Evolutionary conservation across 2,113 vertebrate species (phyloP).

Genomic region (Platycercus adscitus): DNA sequence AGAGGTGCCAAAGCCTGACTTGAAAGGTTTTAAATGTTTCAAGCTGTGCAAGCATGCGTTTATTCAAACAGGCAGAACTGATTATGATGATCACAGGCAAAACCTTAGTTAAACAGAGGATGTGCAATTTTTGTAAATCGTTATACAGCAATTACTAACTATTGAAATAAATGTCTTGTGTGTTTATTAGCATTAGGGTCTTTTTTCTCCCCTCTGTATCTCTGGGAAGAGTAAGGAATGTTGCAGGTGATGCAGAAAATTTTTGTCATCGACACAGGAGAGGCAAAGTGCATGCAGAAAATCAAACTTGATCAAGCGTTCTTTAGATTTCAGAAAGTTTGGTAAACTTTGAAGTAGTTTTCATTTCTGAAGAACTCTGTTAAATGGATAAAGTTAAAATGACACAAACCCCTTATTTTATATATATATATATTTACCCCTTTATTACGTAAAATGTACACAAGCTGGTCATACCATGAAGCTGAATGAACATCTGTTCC

Average conservation of each 20-base stretch:
- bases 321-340: neutral
- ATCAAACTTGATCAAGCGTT: neutral
- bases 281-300: neutral
- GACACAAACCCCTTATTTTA: neutral
- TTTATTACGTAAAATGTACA: neutral
- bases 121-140: conserved; percentile 57
- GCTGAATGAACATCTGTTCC: neutral
- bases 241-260: neutral
- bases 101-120: conserved; percentile 63
- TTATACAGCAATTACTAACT: conserved; percentile 39
- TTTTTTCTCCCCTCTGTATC: conserved; percentile 12
- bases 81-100: conserved; percentile 62
- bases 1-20: conserved; percentile 67
- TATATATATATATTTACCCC: neutral
- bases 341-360: neutral
- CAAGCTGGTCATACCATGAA: neutral
- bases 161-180: conserved; percentile 46
- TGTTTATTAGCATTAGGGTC: conserved; percentile 53
- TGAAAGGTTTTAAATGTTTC: conserved; percentile 76
- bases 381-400: neutral
- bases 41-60: conserved; percentile 71
- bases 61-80: conserved; percentile 66
- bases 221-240: neutral
- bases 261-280: neutral
- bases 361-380: neutral